These are phyloP conservation scores for Bicyclus anynana DNA, from an alignment of 1,140 invertebrate species.

Conservation along the genomic window DNA sequence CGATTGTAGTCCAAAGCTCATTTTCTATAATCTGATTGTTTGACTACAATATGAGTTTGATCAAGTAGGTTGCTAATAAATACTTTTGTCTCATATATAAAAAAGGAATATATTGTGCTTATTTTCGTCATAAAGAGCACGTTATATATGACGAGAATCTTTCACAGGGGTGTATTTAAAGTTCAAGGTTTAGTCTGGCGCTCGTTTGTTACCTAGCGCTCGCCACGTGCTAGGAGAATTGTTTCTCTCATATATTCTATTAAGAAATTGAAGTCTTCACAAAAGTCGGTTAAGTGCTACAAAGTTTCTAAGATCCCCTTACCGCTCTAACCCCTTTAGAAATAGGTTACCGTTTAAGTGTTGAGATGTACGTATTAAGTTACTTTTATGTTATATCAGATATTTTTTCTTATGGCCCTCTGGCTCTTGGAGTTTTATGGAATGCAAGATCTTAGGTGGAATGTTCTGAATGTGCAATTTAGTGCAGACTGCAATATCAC, in stretches of 20 bases:
- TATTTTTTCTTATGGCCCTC: neutral
- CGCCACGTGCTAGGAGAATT: conserved; percentile 2
- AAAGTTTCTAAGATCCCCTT: conserved; percentile 23
- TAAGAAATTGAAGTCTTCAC: conserved; percentile 13
- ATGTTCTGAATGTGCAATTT: no score
- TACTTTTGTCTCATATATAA: neutral
- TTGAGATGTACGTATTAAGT: neutral
- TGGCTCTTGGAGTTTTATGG: neutral
- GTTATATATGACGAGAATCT: neutral
- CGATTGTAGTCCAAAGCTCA: no score
- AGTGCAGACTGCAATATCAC: no score
- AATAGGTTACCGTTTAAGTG: conserved; percentile 12
- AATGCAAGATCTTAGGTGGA: no score
- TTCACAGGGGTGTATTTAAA: conserved; percentile 10
- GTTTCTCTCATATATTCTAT: conserved; percentile 15
- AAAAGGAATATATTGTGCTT: no score
- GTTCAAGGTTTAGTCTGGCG: conserved; percentile 14
- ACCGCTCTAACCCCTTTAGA: conserved; percentile 14
- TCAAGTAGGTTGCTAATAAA: neutral
- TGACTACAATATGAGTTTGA: no score
- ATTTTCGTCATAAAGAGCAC: neutral
- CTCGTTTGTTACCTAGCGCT: neutral
- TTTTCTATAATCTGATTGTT: no score
- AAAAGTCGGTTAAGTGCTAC: conserved; percentile 26
- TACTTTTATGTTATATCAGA: neutral